A percentile compares a stretch with the other conserved stretches of the same genome.
These are phyloP conservation scores for Lithophane ornitopus DNA, from an alignment of 2,888 invertebrate species.

Conservation along the genomic window DNA sequence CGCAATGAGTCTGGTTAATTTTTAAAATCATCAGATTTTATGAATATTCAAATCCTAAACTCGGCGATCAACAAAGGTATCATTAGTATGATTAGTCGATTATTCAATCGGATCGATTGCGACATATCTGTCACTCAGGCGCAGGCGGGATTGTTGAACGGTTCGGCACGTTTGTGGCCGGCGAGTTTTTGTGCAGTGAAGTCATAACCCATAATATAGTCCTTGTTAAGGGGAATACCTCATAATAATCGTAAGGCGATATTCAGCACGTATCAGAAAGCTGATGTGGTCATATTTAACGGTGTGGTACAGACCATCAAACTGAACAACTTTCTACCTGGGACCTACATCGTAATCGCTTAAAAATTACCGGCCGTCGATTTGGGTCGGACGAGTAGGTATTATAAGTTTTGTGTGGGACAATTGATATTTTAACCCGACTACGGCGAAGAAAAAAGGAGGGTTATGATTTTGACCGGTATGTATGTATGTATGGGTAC, in stretches of 20 bases:
- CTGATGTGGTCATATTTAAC: neutral
- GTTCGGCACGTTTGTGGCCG: conserved; percentile 72
- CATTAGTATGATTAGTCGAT: conserved; percentile 61
- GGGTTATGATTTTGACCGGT: no score
- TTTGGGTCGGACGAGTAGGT: no score
- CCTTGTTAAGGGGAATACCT: conserved; percentile 69
- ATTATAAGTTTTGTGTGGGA: neutral
- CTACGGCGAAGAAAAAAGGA: no score
- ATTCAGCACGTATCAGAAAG: neutral
- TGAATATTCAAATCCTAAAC: neutral
- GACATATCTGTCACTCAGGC: conserved; percentile 71
- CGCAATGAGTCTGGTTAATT: no score
- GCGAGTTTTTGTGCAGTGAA: conserved; percentile 78
- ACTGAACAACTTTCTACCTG: neutral
- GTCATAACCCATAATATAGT: conserved; percentile 77
- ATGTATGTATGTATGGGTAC: no score
- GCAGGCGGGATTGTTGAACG: conserved; percentile 64
- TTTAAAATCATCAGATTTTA: neutral
- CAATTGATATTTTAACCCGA: no score
- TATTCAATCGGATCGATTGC: conserved; percentile 71
- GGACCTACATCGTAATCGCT: neutral
- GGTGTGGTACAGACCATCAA: neutral
- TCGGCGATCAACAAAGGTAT: conserved; percentile 55
- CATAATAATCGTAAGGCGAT: neutral
- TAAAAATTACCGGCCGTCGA: neutral